Evolutionary conservation across 2,113 vertebrate species (phyloP).

Genomic region (Climacteris rufus): DNA sequence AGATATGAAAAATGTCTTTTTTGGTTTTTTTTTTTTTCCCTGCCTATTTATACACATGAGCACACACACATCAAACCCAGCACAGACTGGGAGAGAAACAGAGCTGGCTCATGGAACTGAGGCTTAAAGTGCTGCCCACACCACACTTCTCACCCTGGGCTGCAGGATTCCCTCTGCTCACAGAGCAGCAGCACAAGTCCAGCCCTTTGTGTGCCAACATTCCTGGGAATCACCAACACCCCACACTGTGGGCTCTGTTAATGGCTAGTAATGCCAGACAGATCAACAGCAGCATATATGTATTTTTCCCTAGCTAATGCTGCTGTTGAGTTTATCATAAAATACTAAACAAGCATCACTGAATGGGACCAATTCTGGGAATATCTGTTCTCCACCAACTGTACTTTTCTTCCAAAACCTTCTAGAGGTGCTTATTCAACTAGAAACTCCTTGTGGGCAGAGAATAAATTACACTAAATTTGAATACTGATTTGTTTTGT

Average conservation of each 20-base stretch:
- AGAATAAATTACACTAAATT: not conserved
- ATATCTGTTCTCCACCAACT: not conserved
- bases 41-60: not conserved
- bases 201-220: not conserved
- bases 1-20: accelerated
- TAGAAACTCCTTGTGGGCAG: not conserved
- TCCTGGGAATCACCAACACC: not conserved
- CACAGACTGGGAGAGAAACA: not conserved
- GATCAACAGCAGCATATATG: accelerated
- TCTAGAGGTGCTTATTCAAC: not conserved
- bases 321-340: not conserved
- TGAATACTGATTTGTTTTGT: not conserved
- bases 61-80: not conserved
- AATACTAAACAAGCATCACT: not conserved
- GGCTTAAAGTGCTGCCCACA: not conserved
- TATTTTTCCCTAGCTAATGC: not conserved
- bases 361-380: not conserved
- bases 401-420: not conserved
- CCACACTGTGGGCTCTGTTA: not conserved
- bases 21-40: not conserved
- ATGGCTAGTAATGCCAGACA: not conserved
- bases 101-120: not conserved
- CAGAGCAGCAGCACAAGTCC: not conserved
- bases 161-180: not conserved
- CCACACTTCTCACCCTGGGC: not conserved